phyloP scores from a whole-genome alignment of 2,888 invertebrate genomes.

The Habroteleia sp. region DNA sequence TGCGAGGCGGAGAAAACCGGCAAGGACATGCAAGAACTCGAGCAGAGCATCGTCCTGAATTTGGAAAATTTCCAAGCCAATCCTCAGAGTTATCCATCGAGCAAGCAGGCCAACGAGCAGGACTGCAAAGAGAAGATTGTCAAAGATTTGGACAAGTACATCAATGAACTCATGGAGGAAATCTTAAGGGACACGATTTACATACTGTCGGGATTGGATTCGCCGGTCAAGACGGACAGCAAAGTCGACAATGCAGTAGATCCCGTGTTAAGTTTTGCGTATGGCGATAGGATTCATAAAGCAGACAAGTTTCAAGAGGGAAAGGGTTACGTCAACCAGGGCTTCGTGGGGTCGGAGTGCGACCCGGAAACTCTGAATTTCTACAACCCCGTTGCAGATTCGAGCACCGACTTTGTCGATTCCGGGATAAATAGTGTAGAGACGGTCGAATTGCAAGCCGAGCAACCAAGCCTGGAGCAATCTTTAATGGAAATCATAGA shows the following conservation, averaged over 20 bases:
- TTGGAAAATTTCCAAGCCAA: conserved; percentile 56
- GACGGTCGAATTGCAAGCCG: conserved; percentile 77
- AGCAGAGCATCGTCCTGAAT: conserved; percentile 71
- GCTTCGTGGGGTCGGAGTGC: conserved; percentile 71
- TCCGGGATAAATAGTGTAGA: conserved; percentile 80
- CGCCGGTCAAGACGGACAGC: conserved; percentile 34
- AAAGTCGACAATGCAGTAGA: conserved; percentile 2
- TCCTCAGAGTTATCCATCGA: conserved; percentile 23
- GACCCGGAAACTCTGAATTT: conserved; percentile 77
- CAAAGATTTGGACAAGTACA: conserved; percentile 76
- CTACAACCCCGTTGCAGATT: conserved; percentile 67
- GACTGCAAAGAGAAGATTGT: conserved; percentile 77
- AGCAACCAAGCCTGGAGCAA: conserved; percentile 77
- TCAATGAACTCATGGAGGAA: conserved; percentile 77
- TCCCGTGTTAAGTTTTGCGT: conserved; percentile 2
- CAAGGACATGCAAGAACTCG: conserved; percentile 72
- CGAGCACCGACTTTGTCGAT: conserved; percentile 73
- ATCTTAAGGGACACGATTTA: conserved; percentile 77
- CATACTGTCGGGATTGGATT: conserved; percentile 70
- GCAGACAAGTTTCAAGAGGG: conserved; percentile 20
- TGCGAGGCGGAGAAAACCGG: conserved; percentile 75
- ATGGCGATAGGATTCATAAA: conserved; percentile 13
- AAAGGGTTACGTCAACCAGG: conserved; percentile 75
- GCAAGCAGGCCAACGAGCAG: too few relatives aligned
- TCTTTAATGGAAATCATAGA: conserved; percentile 78